Base-by-base conservation (phyloP, 23 tunicate genomes). In the Styela plicata region DNA sequence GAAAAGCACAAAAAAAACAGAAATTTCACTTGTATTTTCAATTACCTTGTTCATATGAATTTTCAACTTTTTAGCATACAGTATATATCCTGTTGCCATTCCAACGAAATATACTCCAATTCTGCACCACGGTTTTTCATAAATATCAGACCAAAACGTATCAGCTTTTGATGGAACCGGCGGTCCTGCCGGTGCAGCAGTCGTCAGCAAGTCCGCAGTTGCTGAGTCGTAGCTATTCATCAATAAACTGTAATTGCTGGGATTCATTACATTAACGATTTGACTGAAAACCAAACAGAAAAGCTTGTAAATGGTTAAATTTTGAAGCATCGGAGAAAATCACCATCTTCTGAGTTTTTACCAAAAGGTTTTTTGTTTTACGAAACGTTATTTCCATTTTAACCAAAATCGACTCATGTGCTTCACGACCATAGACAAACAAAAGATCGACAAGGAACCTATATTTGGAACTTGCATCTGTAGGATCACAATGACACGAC, bases 81-180 rank as follows among this genome's bases (percentile, higher is more conserved):
- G 24, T 7, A 80, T 22, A 31, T 63, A 63, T 20, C 83, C 83
- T 0, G 83, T 63, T 63, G 29, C 27, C 69, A 80, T 63, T n/a
- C 83, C 83, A 32, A 80, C 64, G 33, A 64, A 3, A 30, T 80
- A 80, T 13, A 65, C 83, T 62, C 35, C 74, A 24, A 80, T 32
- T 22, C 83, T 74, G 31, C 83, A 80, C 83, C 83, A 80, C 29
- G 83, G 83, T 63, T 64, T 80, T 31, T 32, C 74, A 31, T 80
- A 80, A n/a, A 63, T 29, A 28, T 80, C 83, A 13, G 52, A 31
- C 83, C 73, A 64, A 31, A 64, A 80, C 31, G 1, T 65, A 2
- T 80, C 83, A 65, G 81, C 36, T 52, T 29, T 36, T 7, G 68
- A 37, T 36, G 64, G 81, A 53, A 28, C 66, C 27, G 32, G 64